Evolutionary conservation across 1,140 invertebrate genomes (phyloP).

Genomic region (Halyomorpha halys): DNA sequence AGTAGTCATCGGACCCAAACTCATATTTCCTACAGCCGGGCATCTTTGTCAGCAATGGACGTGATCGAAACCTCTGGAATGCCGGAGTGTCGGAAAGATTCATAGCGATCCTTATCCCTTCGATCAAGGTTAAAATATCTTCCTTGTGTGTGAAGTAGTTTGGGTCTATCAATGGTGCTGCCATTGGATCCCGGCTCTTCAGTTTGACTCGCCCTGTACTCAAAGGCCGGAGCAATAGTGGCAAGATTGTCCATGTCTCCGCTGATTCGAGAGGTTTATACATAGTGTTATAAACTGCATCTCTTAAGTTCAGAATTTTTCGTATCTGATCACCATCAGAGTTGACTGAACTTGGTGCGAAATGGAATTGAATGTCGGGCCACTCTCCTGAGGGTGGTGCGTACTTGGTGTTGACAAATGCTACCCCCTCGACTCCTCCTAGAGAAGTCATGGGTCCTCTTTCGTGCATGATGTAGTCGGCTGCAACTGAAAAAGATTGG

Average conservation of each 20-base stretch:
- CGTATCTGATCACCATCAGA: conserved; percentile 67
- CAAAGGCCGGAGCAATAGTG: conserved; percentile 65
- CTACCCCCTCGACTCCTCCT: conserved; percentile 68
- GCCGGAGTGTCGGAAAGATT: conserved; percentile 65
- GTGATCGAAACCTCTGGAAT: conserved; percentile 68
- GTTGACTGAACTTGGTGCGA: conserved; percentile 68
- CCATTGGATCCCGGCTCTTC: conserved; percentile 62
- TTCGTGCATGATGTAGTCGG: conserved; percentile 71
- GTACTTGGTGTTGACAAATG: conserved; percentile 75
- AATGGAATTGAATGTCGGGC: conserved; percentile 81
- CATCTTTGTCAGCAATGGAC: conserved; percentile 63
- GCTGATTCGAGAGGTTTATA: conserved; percentile 66
- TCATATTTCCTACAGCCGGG: conserved; percentile 58
- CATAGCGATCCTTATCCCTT: conserved; percentile 72
- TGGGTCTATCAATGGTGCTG: conserved; percentile 78
- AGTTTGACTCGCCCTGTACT: conserved; percentile 73
- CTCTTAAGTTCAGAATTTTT: conserved; percentile 61
- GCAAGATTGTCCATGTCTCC: conserved; percentile 76
- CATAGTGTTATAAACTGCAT: conserved; percentile 71
- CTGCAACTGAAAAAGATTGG: conserved; percentile 60
- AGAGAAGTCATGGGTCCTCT: conserved; percentile 64
- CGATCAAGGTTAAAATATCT: conserved; percentile 61
- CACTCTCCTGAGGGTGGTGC: conserved; percentile 58
- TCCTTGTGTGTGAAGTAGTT: conserved; percentile 77
- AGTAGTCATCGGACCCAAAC: conserved; percentile 66